Evolutionary conservation across 2,113 vertebrate species (phyloP), one percentile per base, ranked within the genome.

Genomic region (Jacana jacana): DNA sequence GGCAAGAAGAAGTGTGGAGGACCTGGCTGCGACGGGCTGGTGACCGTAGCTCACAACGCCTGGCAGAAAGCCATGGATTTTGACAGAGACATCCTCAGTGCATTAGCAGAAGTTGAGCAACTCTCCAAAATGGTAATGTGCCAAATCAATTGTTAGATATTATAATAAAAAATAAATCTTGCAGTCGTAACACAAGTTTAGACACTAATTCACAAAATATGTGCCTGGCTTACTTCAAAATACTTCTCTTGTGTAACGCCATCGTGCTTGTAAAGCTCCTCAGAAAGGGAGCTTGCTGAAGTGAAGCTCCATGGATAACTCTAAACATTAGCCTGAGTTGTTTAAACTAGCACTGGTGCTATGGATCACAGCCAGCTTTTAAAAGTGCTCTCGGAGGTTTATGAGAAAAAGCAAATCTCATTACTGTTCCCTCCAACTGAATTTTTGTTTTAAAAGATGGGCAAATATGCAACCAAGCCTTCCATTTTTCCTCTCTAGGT

Each of bases 91-190:
- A 98, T 99, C 78, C 89, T 97, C 86, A 98, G 95, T 14, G 99
- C 99, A 14, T 98, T 99, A 97, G 98, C 99, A 79, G 99, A 99
- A 81, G 99, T 99, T 92, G 99, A 99, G 81, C 98, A 99, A 89
- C 99, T 99, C 75, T 99, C 99, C 52, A 99, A 98, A 97, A 99
- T 99, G 99, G 99, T 99, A 98, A 97, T 18, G 72, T 19, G 68
- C 54, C 83, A 86, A 81, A 83, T n/a, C 17, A 44, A 17, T 64
- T 61, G 39, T 54, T 87, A 78, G 39, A 69, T 70, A 73, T 10
- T 51, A 30, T 60, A 71, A 10, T 39, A 12, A 51, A 13, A 49
- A 33, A n/a, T 58, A 64, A 46, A 8, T 17, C 31, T 63, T 57
- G 46, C 9, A 24, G 13, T 51, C 80, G 68, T 70, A 81, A 58